Evolutionary conservation across 2,797 vertebrate genomes (phyloP).

Genomic region (Phoeniculus purpureus): DNA sequence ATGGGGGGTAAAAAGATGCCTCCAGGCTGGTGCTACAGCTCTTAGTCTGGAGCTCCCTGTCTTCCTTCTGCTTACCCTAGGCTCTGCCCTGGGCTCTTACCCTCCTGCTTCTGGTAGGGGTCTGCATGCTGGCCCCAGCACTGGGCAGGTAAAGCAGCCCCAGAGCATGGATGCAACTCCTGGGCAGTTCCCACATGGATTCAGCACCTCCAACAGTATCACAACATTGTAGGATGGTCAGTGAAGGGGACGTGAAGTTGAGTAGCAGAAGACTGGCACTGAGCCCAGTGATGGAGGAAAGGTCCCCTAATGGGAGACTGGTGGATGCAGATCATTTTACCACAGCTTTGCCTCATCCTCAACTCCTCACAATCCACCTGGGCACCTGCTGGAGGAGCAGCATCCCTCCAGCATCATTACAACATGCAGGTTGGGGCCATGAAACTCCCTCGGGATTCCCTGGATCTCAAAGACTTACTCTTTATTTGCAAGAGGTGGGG

Average conservation of each 20-base stretch:
- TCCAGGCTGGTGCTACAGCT: neutral
- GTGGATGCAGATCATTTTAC: neutral
- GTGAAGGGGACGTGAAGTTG: neutral
- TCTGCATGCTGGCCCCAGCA: neutral
- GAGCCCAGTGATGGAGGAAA: neutral
- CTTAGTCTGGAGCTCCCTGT: neutral
- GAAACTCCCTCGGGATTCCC: fast-evolving
- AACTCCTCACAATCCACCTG: neutral
- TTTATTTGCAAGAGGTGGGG: neutral
- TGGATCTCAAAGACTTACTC: neutral
- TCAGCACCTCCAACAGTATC: fast-evolving
- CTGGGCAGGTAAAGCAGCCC: neutral
- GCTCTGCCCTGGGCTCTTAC: neutral
- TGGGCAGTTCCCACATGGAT: neutral
- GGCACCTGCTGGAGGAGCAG: neutral
- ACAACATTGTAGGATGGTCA: neutral
- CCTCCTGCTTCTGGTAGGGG: fast-evolving
- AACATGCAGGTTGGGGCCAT: fast-evolving
- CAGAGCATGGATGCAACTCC: fast-evolving
- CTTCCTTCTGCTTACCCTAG: neutral
- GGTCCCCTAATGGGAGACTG: neutral
- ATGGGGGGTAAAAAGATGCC: neutral
- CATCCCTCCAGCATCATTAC: neutral
- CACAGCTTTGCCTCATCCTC: neutral
- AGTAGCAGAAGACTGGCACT: neutral